Evolutionary conservation across 2,113 vertebrate genomes (phyloP).

Genomic region (Neolamprologus brichardi): DNA sequence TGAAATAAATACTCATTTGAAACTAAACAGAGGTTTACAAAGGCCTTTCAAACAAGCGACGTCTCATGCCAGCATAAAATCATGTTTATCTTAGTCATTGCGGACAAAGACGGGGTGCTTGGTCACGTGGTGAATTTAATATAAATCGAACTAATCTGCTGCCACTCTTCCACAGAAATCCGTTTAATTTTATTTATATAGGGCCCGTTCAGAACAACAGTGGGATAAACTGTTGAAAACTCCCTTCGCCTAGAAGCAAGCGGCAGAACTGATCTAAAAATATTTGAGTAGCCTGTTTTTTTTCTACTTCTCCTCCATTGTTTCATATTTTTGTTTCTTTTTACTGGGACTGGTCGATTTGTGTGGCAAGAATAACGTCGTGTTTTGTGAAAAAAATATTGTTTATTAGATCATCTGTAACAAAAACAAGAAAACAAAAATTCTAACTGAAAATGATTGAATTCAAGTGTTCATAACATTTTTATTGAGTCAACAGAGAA

Average conservation of each 20-base stretch:
- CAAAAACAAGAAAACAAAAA: neutral
- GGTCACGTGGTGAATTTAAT: neutral
- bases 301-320: neutral
- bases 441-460: neutral
- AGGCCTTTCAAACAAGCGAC: neutral
- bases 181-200: neutral
- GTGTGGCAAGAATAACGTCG: accelerated
- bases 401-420: neutral
- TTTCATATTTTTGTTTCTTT: neutral
- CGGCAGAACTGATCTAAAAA: neutral
- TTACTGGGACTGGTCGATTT: neutral
- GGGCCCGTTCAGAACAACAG: neutral
- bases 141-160: neutral
- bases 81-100: neutral
- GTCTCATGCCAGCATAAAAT: neutral
- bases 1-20: constrained; percentile 1
- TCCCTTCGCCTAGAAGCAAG: neutral
- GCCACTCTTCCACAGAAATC: neutral
- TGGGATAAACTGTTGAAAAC: neutral
- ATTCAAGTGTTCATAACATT: neutral
- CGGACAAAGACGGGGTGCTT: neutral
- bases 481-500: neutral
- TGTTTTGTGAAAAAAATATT: neutral
- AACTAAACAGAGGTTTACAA: neutral
- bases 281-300: neutral